Evolutionary conservation across 2,888 invertebrate genomes (phyloP), one percentile per base, ranked within the genome.

Genomic region (Embidobia sp.): DNA sequence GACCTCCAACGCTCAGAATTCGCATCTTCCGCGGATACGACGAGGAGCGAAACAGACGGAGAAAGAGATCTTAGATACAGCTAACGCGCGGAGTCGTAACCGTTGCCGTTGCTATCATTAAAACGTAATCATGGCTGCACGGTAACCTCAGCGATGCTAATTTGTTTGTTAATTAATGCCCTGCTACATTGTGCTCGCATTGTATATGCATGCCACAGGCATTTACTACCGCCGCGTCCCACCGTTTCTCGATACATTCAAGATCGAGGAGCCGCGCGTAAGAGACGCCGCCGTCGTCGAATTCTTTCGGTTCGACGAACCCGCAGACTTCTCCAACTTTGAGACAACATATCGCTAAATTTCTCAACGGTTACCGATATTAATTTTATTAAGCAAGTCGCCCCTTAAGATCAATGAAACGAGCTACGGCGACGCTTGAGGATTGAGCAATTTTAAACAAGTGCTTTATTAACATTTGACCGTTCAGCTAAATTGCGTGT

Each of bases 131-230:
- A 85, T 84, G 83, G 80, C 80, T 80, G 84, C 82, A 80, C 82
- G 81, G 82, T 84, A 84, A 84, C 82, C 83, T 79, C 81, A 80
- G 77, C 82, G 81, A 87, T 87, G 86, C 85, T 88, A 87, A 87
- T 88, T 87, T 84, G 83, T 85, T 83, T 80, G 85, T 85, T 87
- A 87, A 87, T 88, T 88, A 87, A 87, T 87, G 84, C 86, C 82
- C 82, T 84, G 83, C 84, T 83, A 82, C 85, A 86, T 85, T 87
- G 85, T 86, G 80, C 82, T 82, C 81, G 74, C 77, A 75, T 73
- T 77, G 57, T 80, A 80, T 78, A 75, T 72, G 64, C 72, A 75
- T 59, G 78, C 73, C 78, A 77, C 73, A 78, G 78, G 79, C 77
- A 77, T 57, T 74, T 76, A 63, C 55, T 76, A 66, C 69, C 78